phyloP scores from a whole-genome alignment of 2,113 vertebrate species.

The Passer montanus region DNA sequence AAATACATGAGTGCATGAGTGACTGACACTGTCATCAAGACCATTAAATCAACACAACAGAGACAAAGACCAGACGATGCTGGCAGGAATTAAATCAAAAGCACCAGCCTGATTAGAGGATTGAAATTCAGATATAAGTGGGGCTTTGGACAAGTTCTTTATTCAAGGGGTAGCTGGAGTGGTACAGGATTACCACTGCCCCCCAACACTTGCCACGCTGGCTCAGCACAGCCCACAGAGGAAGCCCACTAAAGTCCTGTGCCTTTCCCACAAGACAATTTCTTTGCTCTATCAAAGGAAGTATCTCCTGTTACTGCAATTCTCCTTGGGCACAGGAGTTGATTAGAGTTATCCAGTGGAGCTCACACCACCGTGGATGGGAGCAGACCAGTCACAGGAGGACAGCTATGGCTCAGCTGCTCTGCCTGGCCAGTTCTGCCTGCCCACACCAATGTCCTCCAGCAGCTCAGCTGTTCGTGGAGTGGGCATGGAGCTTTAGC shows the following conservation, averaged over 20 bases:
- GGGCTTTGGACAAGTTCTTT: not conserved
- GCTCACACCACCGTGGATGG: not conserved
- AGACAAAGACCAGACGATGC: not conserved
- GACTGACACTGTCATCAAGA: not conserved
- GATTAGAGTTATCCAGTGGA: not conserved
- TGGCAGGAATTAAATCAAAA: not conserved
- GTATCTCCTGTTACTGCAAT: not conserved
- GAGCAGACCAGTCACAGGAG: not conserved
- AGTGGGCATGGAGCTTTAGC: not conserved
- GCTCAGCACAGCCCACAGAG: not conserved
- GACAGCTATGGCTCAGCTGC: not conserved
- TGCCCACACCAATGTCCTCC: fast-evolving
- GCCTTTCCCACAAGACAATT: not conserved
- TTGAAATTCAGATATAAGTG: not conserved
- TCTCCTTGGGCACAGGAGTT: not conserved
- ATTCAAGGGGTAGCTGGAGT: not conserved
- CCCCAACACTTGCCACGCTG: fast-evolving
- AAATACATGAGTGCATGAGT: not conserved
- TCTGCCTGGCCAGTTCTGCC: not conserved
- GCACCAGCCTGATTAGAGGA: not conserved
- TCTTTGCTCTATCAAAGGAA: not conserved
- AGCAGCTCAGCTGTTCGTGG: not conserved
- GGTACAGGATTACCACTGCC: not conserved
- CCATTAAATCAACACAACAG: not conserved
- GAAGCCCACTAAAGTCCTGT: not conserved